phyloP scores from a whole-genome alignment of 2,113 vertebrate genomes.

The Abramis brama region DNA sequence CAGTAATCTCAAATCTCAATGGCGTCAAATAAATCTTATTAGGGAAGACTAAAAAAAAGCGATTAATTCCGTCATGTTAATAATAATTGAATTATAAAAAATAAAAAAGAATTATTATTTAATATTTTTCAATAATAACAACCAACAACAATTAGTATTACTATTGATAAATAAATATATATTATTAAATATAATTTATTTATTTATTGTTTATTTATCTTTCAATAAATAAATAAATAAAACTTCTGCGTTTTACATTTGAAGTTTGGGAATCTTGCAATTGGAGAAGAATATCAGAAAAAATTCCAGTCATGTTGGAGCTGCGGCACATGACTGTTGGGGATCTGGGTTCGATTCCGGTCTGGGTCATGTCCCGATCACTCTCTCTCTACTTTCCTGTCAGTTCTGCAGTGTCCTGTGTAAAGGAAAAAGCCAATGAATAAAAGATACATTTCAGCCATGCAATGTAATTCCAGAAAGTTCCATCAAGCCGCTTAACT shows the following conservation, averaged over 20 bases:
- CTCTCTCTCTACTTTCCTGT: not conserved
- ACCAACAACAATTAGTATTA: not conserved
- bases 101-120: too few relatives aligned
- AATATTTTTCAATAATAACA: not conserved
- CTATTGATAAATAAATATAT: not conserved
- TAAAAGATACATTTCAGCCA: not conserved
- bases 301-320: not conserved
- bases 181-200: not conserved
- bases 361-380: not conserved
- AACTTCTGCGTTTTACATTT: not conserved
- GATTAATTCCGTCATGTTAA: not conserved
- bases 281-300: not conserved
- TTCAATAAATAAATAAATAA: not conserved
- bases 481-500: conserved; percentile 13
- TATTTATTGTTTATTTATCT: not conserved
- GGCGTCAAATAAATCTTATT: not conserved
- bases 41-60: not conserved
- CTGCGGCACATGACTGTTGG: not conserved
- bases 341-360: not conserved
- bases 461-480: not conserved
- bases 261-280: conserved; percentile 33
- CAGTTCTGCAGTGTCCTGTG: not conserved
- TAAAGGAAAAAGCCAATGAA: not conserved
- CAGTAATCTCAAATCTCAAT: not conserved
- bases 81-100: not conserved